Conservation (phyloP, 92 coral and sea anemone genomes). For the Parazoanthus darwini region DNA sequence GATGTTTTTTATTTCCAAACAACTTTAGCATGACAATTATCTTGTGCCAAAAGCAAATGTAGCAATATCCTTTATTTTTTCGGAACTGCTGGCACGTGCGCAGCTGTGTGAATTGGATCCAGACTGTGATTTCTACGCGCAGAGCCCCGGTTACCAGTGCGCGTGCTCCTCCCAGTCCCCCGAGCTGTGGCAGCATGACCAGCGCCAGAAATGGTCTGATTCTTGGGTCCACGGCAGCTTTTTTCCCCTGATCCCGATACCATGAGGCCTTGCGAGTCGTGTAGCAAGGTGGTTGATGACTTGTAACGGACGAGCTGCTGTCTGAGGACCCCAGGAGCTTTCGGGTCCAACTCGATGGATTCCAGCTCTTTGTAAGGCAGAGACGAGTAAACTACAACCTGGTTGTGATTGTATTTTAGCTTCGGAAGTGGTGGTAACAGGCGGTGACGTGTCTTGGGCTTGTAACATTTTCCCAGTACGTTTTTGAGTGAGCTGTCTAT, state of each 20-base stretch:
- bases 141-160: conserved; percentile 40
- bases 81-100: neutral
- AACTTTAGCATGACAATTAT: neutral
- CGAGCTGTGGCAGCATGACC: neutral
- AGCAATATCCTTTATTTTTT: neutral
- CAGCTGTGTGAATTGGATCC: conserved; percentile 6
- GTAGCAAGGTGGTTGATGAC: conserved; percentile 44
- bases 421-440: conserved; percentile 81
- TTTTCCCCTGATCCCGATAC: conserved; percentile 22
- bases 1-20: neutral
- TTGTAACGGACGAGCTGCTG: conserved; percentile 41
- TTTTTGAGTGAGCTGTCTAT: conserved; percentile 65
- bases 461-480: conserved; percentile 85
- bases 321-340: conserved; percentile 71
- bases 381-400: conserved; percentile 90
- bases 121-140: conserved; percentile 22
- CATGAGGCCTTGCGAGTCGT: conserved; percentile 27
- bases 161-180: conserved; percentile 33
- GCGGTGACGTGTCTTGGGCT: conserved; percentile 87
- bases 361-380: conserved; percentile 87
- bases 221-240: conserved; percentile 15
- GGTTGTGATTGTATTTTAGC: conserved; percentile 87
- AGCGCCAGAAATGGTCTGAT: neutral
- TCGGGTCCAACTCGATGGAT: conserved; percentile 71
- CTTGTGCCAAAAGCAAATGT: neutral